Evolutionary conservation across 2,797 vertebrate genomes (phyloP).

Genomic region (Platalea minor): DNA sequence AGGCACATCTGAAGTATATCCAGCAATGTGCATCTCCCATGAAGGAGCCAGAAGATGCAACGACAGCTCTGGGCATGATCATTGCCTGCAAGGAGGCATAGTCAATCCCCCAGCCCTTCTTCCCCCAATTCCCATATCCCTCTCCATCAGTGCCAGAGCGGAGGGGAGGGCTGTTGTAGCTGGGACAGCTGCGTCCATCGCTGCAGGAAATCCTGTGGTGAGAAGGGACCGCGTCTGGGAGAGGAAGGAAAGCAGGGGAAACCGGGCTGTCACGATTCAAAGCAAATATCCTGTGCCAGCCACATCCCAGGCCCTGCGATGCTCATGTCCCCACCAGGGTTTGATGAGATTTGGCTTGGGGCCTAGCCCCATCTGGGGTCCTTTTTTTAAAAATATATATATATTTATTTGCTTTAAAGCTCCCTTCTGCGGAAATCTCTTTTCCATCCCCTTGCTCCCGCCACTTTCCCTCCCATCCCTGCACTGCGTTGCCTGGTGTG

Average conservation of each 20-base stretch:
- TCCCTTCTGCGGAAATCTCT: not conserved
- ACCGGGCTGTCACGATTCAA: not conserved
- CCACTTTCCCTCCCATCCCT: not conserved
- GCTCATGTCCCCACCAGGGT: not conserved
- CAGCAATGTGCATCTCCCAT: not conserved
- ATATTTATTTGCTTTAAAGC: not conserved
- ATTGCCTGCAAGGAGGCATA: too few species aligned
- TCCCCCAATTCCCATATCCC: accelerated
- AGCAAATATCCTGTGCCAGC: not conserved
- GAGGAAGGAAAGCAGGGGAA: not conserved
- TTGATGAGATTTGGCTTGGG: not conserved
- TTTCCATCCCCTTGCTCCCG: not conserved
- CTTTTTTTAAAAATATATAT: not conserved
- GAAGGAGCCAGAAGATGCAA: not conserved
- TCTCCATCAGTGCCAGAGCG: not conserved
- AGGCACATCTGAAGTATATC: not conserved
- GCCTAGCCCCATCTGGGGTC: not conserved
- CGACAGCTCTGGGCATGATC: accelerated
- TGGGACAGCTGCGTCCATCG: not conserved
- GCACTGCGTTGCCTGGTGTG: not conserved
- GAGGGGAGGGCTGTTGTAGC: not conserved
- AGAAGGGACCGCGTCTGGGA: not conserved
- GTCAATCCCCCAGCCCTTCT: not conserved
- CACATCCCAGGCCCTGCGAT: accelerated
- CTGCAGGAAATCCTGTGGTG: not conserved